These are phyloP conservation scores for Macrocentrus cingulum DNA, from an alignment of 1,140 invertebrate species.

Conservation along the genomic window DNA sequence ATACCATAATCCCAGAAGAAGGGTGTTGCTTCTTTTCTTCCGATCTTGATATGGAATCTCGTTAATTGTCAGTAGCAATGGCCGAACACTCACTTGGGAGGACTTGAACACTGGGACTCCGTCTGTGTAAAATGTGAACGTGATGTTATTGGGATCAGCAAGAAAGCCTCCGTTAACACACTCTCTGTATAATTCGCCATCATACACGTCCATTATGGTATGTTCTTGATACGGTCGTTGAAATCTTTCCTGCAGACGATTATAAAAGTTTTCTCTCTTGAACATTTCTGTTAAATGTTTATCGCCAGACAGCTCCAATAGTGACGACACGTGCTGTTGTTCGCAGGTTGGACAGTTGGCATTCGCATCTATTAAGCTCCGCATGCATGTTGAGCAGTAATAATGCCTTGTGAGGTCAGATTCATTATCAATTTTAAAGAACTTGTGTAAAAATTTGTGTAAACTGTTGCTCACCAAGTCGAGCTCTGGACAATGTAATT, in stretches of 20 bases:
- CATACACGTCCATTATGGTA: background rate
- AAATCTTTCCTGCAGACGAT: slow-evolving; percentile 20
- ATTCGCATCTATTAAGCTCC: background rate
- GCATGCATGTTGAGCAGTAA: slow-evolving; percentile 11
- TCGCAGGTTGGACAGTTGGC: slow-evolving; percentile 3
- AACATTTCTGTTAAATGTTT: slow-evolving; percentile 24
- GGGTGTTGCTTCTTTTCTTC: slow-evolving; percentile 9
- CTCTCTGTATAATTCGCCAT: too few species aligned
- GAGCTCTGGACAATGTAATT: too few species aligned
- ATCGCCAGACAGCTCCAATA: slow-evolving; percentile 16
- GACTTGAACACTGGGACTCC: slow-evolving; percentile 3
- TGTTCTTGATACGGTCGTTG: background rate
- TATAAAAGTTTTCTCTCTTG: slow-evolving; percentile 19
- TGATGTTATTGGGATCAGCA: too few species aligned
- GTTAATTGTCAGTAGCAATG: too few species aligned
- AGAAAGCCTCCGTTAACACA: too few species aligned
- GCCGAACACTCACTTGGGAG: background rate
- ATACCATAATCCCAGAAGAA: slow-evolving; percentile 1
- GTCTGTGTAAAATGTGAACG: slow-evolving; percentile 9
- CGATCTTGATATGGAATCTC: too few species aligned
- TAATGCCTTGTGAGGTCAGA: too few species aligned
- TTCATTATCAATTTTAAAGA: too few species aligned
- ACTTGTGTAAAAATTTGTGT: too few species aligned
- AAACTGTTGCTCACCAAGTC: too few species aligned
- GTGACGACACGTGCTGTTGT: slow-evolving; percentile 21